Conservation (phyloP, 2,888 invertebrate species). For the Leucophora obtusa region DNA sequence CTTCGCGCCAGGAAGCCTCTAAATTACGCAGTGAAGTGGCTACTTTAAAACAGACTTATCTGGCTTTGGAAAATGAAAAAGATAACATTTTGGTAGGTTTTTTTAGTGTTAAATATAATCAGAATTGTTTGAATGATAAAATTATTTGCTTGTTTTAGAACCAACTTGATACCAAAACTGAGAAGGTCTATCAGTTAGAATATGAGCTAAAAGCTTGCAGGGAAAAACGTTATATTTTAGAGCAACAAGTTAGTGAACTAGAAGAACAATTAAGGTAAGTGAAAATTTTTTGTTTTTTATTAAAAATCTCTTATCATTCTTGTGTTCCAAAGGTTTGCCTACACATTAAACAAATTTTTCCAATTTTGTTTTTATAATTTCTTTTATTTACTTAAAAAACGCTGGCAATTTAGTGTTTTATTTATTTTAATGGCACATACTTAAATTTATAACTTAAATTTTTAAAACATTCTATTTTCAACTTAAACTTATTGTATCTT, state of each 20-base stretch:
- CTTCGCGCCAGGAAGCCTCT: slow-evolving; percentile 82
- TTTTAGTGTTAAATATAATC: background rate
- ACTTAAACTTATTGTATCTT: background rate
- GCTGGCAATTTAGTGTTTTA: slow-evolving; percentile 10
- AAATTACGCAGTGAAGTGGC: slow-evolving; percentile 83
- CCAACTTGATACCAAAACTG: slow-evolving; percentile 86
- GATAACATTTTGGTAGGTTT: slow-evolving; percentile 81
- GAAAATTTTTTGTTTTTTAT: slow-evolving; percentile 22
- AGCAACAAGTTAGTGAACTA: slow-evolving; percentile 81
- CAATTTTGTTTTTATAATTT: no score
- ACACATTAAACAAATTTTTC: no score
- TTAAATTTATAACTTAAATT: slow-evolving; percentile 46
- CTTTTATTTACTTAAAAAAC: background rate
- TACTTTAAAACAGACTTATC: slow-evolving; percentile 82
- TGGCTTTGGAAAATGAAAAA: slow-evolving; percentile 85
- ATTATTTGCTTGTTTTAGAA: slow-evolving; percentile 73
- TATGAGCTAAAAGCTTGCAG: slow-evolving; percentile 83
- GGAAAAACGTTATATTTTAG: slow-evolving; percentile 80
- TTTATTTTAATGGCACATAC: slow-evolving; percentile 62
- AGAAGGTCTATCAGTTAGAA: slow-evolving; percentile 83
- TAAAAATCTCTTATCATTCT: background rate
- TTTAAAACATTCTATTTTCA: background rate
- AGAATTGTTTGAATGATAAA: background rate
- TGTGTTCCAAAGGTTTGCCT: no score
- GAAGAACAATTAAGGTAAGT: slow-evolving; percentile 81